Evolutionary conservation across 2,888 invertebrate species (phyloP).

Genomic region (Andrena marginata): DNA sequence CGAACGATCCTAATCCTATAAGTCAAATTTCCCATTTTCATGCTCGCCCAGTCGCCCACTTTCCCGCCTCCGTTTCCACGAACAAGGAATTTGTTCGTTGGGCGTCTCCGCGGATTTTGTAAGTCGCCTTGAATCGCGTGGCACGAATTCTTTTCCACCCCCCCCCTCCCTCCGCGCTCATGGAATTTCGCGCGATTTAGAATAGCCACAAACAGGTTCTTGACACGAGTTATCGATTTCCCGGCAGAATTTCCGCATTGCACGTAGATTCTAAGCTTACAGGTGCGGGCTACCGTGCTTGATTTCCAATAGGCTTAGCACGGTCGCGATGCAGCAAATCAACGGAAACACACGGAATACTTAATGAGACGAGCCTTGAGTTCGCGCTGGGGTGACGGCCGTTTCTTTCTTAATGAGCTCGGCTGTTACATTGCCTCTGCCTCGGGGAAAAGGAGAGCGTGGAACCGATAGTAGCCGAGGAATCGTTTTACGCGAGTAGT

Average conservation of each 20-base stretch:
- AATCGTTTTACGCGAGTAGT: neutral
- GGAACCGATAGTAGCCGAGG: neutral
- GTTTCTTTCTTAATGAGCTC: neutral
- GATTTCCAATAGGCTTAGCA: conserved; percentile 63
- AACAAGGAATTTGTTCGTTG: neutral
- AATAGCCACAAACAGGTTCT: conserved; percentile 57
- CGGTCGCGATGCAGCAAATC: conserved; percentile 49
- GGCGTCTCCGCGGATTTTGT: too few species aligned
- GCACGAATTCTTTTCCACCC: conserved; percentile 1
- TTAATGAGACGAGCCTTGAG: conserved; percentile 36
- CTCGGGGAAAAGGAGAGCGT: neutral
- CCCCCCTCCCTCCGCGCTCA: neutral
- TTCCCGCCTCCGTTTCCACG: neutral
- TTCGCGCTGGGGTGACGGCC: neutral
- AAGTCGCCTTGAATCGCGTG: conserved; percentile 2
- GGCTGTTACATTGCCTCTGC: neutral
- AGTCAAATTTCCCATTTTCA: too few species aligned
- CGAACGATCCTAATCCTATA: too few species aligned
- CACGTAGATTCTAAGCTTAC: conserved; percentile 66
- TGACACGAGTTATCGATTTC: conserved; percentile 66
- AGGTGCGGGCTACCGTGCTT: conserved; percentile 56
- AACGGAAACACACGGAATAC: conserved; percentile 44
- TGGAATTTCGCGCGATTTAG: conserved; percentile 42
- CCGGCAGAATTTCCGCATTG: conserved; percentile 60
- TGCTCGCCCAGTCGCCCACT: too few species aligned